A percentile compares a stretch with the other conserved stretches of the same genome.
These are phyloP conservation scores for Anastrepha ludens DNA, from an alignment of 1,140 invertebrate species.

Conservation along the genomic window DNA sequence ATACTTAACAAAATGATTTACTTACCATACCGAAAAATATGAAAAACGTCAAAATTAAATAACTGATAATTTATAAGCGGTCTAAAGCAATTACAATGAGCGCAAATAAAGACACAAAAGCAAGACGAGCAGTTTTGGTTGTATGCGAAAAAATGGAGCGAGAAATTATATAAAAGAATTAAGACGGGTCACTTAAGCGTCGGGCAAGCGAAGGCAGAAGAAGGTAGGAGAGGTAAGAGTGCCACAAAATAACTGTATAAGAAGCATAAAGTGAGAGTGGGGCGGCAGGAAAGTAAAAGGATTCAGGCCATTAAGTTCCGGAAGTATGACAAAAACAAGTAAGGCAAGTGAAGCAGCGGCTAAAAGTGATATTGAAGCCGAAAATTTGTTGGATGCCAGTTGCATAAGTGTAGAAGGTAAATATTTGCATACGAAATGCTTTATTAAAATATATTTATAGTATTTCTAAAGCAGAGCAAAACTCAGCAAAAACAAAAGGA, in stretches of 20 bases:
- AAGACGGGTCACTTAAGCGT: neutral
- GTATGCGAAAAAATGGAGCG: neutral
- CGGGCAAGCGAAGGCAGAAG: neutral
- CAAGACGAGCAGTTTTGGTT: neutral
- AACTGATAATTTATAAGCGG: slow-evolving; percentile 48
- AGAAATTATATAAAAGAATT: slow-evolving; percentile 19
- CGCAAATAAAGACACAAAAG: neutral
- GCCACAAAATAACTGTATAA: neutral
- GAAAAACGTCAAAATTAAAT: slow-evolving; percentile 47
- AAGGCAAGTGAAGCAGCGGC: slow-evolving; percentile 51
- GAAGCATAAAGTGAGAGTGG: neutral
- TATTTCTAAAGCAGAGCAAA: too few species aligned
- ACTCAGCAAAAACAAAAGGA: too few species aligned
- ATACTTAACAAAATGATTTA: slow-evolving; percentile 22
- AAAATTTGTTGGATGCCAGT: neutral
- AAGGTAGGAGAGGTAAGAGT: neutral
- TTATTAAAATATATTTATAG: slow-evolving; percentile 40
- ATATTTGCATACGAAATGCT: slow-evolving; percentile 55
- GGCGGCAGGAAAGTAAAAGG: slow-evolving; percentile 62
- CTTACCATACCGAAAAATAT: neutral
- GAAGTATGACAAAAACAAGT: slow-evolving; percentile 68
- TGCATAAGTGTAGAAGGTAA: neutral
- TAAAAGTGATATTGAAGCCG: slow-evolving; percentile 55
- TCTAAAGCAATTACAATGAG: slow-evolving; percentile 30
- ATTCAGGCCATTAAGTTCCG: slow-evolving; percentile 74